Percentiles rank a stretch among this genome's conserved stretches.
phyloP scores from a whole-genome alignment of 2,113 vertebrate species.

The Siniperca chuatsi region DNA sequence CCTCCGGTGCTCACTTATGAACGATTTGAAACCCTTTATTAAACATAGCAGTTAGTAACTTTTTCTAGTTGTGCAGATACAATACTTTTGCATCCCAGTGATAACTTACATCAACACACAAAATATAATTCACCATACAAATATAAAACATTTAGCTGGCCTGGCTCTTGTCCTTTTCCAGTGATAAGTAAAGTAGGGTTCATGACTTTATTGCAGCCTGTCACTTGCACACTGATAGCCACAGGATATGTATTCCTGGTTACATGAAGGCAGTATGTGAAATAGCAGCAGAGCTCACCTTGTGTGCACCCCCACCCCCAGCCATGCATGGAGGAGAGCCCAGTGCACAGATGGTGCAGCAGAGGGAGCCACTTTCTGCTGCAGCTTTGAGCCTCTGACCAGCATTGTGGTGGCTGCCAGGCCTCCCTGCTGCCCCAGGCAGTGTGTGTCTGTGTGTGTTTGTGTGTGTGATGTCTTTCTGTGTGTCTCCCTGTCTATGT shows the following conservation, averaged over 20 bases:
- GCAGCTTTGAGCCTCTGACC: conserved; percentile 68
- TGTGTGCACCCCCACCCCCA: conserved; percentile 35
- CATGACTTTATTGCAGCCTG: neutral
- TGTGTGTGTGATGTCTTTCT: conserved; percentile 28
- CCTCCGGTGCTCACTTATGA: neutral
- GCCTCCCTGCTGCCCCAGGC: conserved; percentile 68
- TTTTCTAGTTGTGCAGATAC: neutral
- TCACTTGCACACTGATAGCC: neutral
- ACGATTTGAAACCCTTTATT: neutral
- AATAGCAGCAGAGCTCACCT: conserved; percentile 52
- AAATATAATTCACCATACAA: neutral
- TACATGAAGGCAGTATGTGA: conserved; percentile 29
- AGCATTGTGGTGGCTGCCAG: conserved; percentile 63
- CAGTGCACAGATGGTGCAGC: conserved; percentile 78
- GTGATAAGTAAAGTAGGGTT: neutral
- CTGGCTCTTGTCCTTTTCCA: neutral
- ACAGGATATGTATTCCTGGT: conserved; percentile 7
- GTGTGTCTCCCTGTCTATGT: conserved; percentile 57
- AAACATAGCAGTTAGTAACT: neutral
- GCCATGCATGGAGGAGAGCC: conserved; percentile 55
- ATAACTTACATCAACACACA: neutral
- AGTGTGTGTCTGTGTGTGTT: conserved; percentile 21
- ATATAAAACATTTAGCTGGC: neutral
- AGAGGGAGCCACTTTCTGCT: conserved; percentile 79
- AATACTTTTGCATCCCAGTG: neutral